Evolutionary conservation across 1,140 invertebrate genomes (phyloP).

Genomic region (Belonocnema kinseyi): DNA sequence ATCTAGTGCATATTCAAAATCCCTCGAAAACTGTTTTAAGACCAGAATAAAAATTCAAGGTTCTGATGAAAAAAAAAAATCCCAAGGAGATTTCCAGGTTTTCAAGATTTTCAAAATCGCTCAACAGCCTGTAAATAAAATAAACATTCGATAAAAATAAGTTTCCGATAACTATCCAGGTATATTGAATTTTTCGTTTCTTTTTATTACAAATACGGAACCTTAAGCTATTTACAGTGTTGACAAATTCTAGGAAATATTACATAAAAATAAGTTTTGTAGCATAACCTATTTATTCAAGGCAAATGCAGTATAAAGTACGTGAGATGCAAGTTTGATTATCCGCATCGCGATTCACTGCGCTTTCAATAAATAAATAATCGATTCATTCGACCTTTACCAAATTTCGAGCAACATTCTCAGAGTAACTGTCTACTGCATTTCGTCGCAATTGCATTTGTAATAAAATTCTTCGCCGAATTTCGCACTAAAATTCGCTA

Average conservation of each 20-base stretch:
- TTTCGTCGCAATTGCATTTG: constrained; percentile 46
- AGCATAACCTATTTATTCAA: constrained; percentile 58
- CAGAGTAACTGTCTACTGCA: constrained; percentile 49
- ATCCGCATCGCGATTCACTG: no score
- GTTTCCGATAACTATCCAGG: neutral
- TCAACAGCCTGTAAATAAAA: no score
- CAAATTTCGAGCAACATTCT: constrained; percentile 23
- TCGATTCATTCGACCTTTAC: neutral
- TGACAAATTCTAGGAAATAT: constrained; percentile 69
- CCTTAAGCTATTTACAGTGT: constrained; percentile 72
- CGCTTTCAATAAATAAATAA: constrained; percentile 28
- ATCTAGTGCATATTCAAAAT: no score
- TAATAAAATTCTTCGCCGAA: constrained; percentile 43
- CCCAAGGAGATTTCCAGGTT: no score
- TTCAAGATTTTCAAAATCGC: no score
- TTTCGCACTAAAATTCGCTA: constrained; percentile 44
- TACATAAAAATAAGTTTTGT: constrained; percentile 73
- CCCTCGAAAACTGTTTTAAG: no score
- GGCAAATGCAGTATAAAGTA: constrained; percentile 66
- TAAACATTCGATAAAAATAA: constrained; percentile 16
- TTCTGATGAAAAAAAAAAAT: no score
- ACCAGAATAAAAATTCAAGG: no score
- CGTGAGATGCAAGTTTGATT: constrained; percentile 36
- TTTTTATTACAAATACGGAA: constrained; percentile 74
- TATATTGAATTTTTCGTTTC: constrained; percentile 54